phyloP scores from a whole-genome alignment of 2,113 vertebrate genomes.

The Phoxinus phoxinus region DNA sequence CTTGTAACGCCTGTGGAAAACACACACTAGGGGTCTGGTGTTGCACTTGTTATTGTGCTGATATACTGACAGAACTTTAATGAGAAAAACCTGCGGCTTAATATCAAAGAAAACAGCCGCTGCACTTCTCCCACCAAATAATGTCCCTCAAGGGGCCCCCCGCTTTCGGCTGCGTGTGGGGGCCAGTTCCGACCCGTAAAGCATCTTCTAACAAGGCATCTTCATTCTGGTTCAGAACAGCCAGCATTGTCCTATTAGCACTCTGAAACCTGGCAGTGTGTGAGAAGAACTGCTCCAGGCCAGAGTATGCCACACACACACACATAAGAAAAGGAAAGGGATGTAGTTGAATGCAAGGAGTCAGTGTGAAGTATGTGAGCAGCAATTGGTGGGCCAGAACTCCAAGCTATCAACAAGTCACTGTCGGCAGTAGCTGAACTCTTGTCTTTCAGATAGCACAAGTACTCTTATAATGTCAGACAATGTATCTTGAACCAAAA shows the following conservation, averaged over 20 bases:
- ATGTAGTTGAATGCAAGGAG: background rate
- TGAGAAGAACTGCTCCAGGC: constrained; percentile 60
- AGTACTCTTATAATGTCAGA: background rate
- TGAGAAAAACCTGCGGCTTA: constrained; percentile 57
- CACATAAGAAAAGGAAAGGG: background rate
- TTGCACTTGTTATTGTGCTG: constrained; percentile 52
- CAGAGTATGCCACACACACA: constrained; percentile 56
- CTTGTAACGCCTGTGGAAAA: background rate
- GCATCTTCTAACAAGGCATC: constrained; percentile 38
- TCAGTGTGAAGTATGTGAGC: constrained; percentile 22
- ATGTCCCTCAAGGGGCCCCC: background rate
- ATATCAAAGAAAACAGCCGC: constrained; percentile 58
- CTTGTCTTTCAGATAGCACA: no score
- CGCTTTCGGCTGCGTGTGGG: background rate
- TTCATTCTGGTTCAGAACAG: constrained; percentile 22
- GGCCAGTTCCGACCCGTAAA: constrained; percentile 19
- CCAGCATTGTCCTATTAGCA: constrained; percentile 53
- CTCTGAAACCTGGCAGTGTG: constrained; percentile 63
- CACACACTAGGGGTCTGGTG: background rate
- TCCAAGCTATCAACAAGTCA: background rate
- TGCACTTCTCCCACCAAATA: background rate
- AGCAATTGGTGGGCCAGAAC: background rate
- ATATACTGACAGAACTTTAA: constrained; percentile 56
- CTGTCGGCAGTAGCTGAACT: background rate
- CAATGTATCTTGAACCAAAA: background rate